Percentiles rank a stretch among this genome's conserved stretches.
Conservation (phyloP, 2,888 invertebrate genomes). For the Parochlus steinenii region DNA sequence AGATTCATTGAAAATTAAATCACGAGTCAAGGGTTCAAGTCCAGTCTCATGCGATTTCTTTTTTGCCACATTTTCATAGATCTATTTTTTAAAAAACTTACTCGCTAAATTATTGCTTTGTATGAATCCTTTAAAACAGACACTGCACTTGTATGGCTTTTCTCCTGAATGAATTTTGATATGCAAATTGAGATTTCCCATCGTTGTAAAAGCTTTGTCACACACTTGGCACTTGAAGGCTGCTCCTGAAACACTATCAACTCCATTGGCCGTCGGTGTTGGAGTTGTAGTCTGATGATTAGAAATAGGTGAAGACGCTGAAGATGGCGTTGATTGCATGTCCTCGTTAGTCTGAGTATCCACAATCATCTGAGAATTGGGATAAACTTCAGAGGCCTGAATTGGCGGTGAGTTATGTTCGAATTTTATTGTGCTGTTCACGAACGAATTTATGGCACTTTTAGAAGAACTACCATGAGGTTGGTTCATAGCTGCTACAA, state of each 20-base stretch:
- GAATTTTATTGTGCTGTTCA: slow-evolving; percentile 11
- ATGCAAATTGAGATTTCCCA: slow-evolving; percentile 10
- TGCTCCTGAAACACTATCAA: neutral
- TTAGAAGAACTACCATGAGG: slow-evolving; percentile 3
- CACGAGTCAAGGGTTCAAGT: too few relatives aligned
- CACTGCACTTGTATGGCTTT: slow-evolving; percentile 9
- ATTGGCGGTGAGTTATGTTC: slow-evolving; percentile 6
- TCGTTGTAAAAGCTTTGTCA: slow-evolving; percentile 9
- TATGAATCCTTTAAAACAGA: slow-evolving; percentile 10
- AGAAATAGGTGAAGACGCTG: slow-evolving; percentile 5
- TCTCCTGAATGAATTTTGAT: slow-evolving; percentile 8
- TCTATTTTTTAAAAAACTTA: too few relatives aligned
- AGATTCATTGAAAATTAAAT: too few relatives aligned
- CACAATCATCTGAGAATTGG: slow-evolving; percentile 8
- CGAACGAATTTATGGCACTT: too few relatives aligned
- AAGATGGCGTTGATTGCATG: slow-evolving; percentile 3
- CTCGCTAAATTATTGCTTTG: slow-evolving; percentile 10
- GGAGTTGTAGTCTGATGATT: slow-evolving; percentile 4
- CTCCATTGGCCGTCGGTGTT: slow-evolving; percentile 1
- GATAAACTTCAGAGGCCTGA: slow-evolving; percentile 11
- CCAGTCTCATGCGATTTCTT: too few relatives aligned
- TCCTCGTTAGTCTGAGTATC: slow-evolving; percentile 7
- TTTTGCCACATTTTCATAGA: too few relatives aligned
- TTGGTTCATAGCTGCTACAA: slow-evolving; percentile 11
- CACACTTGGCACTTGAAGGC: slow-evolving; percentile 8